These are phyloP conservation scores for Zootoca vivipara DNA, from an alignment of 2,113 vertebrate species.

Conservation along the genomic window DNA sequence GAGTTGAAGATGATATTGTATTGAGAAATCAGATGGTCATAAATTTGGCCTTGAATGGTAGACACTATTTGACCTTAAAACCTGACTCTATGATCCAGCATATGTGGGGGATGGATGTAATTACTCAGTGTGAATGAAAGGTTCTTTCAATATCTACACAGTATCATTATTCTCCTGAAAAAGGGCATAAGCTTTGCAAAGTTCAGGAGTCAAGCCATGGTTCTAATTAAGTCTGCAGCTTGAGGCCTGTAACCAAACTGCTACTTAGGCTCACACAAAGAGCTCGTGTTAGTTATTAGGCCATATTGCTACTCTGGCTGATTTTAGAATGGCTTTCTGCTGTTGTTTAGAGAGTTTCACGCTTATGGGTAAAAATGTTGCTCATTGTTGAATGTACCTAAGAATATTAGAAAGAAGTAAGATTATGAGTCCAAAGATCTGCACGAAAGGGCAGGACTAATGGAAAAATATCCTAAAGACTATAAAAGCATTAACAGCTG, in stretches of 20 bases:
- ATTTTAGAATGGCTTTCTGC: too few relatives aligned
- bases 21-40: not conserved
- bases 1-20: not conserved
- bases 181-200: not conserved
- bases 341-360: too few relatives aligned
- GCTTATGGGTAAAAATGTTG: too few relatives aligned
- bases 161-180: not conserved
- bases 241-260: not conserved
- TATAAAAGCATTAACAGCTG: too few relatives aligned
- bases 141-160: not conserved
- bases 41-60: not conserved
- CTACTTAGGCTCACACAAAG: not conserved
- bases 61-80: not conserved
- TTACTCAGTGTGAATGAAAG: not conserved
- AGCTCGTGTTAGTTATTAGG: not conserved
- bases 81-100: too few relatives aligned
- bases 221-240: not conserved
- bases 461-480: too few relatives aligned
- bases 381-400: too few relatives aligned
- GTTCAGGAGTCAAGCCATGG: not conserved
- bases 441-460: too few relatives aligned
- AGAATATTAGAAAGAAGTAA: too few relatives aligned
- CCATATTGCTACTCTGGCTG: too few relatives aligned
- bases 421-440: too few relatives aligned
- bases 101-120: not conserved